Percentiles rank a stretch among this genome's conserved stretches.
Conservation (phyloP, 2,113 vertebrate genomes). For the Gymnarchus niloticus region DNA sequence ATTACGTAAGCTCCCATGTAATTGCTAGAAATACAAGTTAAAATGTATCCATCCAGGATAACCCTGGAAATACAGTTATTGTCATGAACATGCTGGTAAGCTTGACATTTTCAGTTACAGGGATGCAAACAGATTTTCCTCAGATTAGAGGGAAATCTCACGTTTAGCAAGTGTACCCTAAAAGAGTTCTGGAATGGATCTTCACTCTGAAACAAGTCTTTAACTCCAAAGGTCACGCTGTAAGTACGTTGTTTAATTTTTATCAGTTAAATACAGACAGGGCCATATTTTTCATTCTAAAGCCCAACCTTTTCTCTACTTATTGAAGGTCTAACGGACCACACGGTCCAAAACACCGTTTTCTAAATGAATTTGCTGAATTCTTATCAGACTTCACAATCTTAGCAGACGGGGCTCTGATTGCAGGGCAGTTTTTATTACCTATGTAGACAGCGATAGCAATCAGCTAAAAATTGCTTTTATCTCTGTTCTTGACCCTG, state of each 20-base stretch:
- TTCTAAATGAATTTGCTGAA: not conserved
- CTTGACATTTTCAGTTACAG: not conserved
- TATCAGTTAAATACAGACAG: not conserved
- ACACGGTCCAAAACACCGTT: not conserved
- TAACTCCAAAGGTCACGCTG: not conserved
- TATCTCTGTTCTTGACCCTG: slow-evolving; percentile 16
- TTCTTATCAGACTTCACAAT: not conserved
- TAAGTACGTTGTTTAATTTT: not conserved
- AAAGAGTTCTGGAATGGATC: not conserved
- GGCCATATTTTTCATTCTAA: not conserved
- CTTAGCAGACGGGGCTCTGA: not conserved
- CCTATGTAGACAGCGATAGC: slow-evolving; percentile 11
- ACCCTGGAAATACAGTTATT: not conserved
- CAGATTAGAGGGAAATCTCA: not conserved
- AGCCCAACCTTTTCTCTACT: not conserved
- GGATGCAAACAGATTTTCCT: not conserved
- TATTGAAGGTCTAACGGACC: not conserved
- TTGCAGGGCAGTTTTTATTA: not conserved
- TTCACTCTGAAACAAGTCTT: not conserved
- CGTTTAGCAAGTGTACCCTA: not conserved
- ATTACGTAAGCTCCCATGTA: not conserved
- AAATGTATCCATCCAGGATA: not conserved
- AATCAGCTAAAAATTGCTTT: slow-evolving; percentile 15
- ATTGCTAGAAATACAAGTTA: not conserved
- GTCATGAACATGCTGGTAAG: not conserved